A percentile compares a stretch with the other conserved stretches of the same genome.
Evolutionary conservation across 2,797 vertebrate genomes (phyloP).

Genomic region (Macropodus opercularis): DNA sequence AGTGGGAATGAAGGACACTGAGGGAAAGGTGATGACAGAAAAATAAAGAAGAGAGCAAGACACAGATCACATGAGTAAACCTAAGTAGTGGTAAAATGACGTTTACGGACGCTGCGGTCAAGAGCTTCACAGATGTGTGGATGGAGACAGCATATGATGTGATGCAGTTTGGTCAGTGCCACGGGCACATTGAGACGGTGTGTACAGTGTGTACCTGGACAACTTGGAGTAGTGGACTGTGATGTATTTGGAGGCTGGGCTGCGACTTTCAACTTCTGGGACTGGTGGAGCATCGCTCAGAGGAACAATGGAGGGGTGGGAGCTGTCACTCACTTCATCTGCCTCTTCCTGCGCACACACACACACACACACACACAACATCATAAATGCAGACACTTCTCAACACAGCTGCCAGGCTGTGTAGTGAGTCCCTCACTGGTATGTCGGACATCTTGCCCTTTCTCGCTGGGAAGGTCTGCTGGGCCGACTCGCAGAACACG

Average conservation of each 20-base stretch:
- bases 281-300: conserved; percentile 75
- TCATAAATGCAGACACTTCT: background rate
- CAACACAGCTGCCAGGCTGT: too few relatives aligned
- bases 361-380: conserved; percentile 2
- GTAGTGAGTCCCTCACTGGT: conserved; percentile 55
- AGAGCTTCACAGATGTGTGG: background rate
- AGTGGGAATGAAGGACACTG: conserved; percentile 3
- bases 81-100: conserved; percentile 37
- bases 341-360: conserved; percentile 68
- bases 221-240: conserved; percentile 78
- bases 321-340: conserved; percentile 78
- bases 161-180: background rate
- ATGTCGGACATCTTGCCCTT: conserved; percentile 79
- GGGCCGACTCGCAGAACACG: conserved; percentile 74
- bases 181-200: background rate
- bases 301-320: conserved; percentile 80
- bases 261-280: conserved; percentile 51
- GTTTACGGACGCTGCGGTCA: conserved; percentile 28
- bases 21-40: conserved; percentile 24
- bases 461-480: conserved; percentile 64
- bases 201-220: conserved; percentile 64
- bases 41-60: conserved; percentile 25
- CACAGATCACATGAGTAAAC: background rate
- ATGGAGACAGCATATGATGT: conserved; percentile 8
- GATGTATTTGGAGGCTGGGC: conserved; percentile 64